Evolutionary conservation across 2,888 invertebrate genomes (phyloP).

Genomic region (Plebejus melissa): DNA sequence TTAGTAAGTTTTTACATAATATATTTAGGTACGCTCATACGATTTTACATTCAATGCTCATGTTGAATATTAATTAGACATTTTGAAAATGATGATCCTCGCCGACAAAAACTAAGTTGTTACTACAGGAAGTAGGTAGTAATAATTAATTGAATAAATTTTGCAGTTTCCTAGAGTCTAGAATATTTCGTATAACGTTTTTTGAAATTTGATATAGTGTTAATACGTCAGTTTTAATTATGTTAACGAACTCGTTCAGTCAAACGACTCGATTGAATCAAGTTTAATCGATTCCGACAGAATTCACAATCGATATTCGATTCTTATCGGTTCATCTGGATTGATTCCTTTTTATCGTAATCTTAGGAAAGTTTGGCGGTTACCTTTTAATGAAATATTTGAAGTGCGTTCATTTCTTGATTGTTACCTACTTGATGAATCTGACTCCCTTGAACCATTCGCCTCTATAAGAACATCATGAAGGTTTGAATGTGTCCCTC

Average conservation of each 20-base stretch:
- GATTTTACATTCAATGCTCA: background rate
- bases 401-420: background rate
- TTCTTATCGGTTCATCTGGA: background rate
- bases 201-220: slow-evolving; percentile 22
- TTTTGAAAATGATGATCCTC: background rate
- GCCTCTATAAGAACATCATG: too few relatives aligned
- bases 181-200: slow-evolving; percentile 5
- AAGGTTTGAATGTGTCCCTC: too few relatives aligned
- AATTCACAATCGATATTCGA: background rate
- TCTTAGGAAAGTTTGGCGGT: background rate
- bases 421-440: too few relatives aligned
- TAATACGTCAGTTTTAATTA: slow-evolving; percentile 3
- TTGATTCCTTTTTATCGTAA: slow-evolving; percentile 6
- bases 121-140: background rate
- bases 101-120: slow-evolving; percentile 2
- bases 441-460: background rate
- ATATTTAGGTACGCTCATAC: too few relatives aligned
- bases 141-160: slow-evolving; percentile 8
- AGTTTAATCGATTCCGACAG: slow-evolving; percentile 11
- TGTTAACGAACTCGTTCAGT: slow-evolving; percentile 7
- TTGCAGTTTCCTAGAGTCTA: slow-evolving; percentile 5
- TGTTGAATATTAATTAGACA: background rate
- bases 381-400: background rate
- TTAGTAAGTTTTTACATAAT: too few relatives aligned
- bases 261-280: slow-evolving; percentile 9